Evolutionary conservation across 2,113 vertebrate genomes (phyloP), one percentile per base, ranked within the genome.

Genomic region (Pelodiscus sinensis): DNA sequence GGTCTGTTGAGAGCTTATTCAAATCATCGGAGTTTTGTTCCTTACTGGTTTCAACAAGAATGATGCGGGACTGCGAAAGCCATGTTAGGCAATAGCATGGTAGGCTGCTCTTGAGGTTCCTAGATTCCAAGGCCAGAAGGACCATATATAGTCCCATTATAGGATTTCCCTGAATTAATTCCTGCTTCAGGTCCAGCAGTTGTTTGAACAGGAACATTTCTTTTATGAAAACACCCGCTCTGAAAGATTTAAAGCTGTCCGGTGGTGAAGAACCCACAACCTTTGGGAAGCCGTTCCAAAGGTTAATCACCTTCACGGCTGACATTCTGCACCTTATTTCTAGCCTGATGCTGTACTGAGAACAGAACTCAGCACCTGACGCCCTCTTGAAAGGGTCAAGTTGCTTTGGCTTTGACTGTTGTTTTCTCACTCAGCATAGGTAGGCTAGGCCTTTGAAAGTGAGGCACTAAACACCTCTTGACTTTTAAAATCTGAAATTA

Each of bases 401-500:
- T 92, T 92, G 11, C 22, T 68, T 58, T 73, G 65, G 13, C 52
- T 88, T 58, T 50, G 19, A 31, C 18, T 24, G 19, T 35, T 73
- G 57, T 56, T 51, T 77, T 50, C 38, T 35, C 54, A 50, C 51
- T 51, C 22, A 15, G 62, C 82, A 75, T 57, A 73, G 57, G 52
- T 57, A 68, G 58, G 52, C 82, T 35, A 88, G 65, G 56, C 22
- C n/a, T 83, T 68, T 75, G 60, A 4, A 8, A 55, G 44, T 38
- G 87, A 50, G 25, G n/a, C 91, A 78, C 3, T 19, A 81, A 81
- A 71, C 24, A 73, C 27, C 27, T 44, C 44, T 22, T 84, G 71
- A 78, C 78, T 88, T 85, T 82, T 84, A 90, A 92, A 65, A 62
- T 18, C n/a, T 77, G 54, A 84, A 86, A 96, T 93, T 89, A 81